These are phyloP conservation scores for Pristionchus arcanus DNA, from an alignment of 2,888 invertebrate genomes.

Conservation along the genomic window DNA sequence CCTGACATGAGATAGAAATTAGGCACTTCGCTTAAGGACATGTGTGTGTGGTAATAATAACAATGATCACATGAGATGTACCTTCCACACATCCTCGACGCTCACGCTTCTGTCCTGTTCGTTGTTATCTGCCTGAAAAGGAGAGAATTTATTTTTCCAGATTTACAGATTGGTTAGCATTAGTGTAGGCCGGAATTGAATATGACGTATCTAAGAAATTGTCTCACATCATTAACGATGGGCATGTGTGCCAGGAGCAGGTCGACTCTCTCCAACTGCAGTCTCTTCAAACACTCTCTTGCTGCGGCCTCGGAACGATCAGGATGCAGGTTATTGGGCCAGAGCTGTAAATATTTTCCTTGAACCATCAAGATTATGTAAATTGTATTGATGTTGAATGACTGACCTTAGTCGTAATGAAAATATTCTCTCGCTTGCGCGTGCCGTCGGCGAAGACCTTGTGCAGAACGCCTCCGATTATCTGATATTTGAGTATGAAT, in stretches of 20 bases:
- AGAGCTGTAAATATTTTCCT: constrained; percentile 54
- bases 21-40: no score
- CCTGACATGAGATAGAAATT: constrained; percentile 55
- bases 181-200: no score
- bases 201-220: background rate
- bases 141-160: no score
- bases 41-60: no score
- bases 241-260: constrained; percentile 89
- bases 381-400: no score
- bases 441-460: constrained; percentile 86
- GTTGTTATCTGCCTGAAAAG: constrained; percentile 61
- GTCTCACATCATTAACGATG: constrained; percentile 83
- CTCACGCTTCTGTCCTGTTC: constrained; percentile 58
- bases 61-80: background rate
- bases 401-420: constrained; percentile 88
- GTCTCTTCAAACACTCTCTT: constrained; percentile 82
- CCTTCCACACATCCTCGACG: constrained; percentile 73
- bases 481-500: no score
- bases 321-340: constrained; percentile 57
- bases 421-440: constrained; percentile 87
- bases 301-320: constrained; percentile 57
- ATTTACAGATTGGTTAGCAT: no score
- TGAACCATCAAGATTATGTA: no score
- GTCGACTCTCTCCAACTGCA: constrained; percentile 89
- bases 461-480: constrained; percentile 86